Base-by-base conservation (phyloP, 1,140 invertebrate genomes). In the Drosophila teissieri region DNA sequence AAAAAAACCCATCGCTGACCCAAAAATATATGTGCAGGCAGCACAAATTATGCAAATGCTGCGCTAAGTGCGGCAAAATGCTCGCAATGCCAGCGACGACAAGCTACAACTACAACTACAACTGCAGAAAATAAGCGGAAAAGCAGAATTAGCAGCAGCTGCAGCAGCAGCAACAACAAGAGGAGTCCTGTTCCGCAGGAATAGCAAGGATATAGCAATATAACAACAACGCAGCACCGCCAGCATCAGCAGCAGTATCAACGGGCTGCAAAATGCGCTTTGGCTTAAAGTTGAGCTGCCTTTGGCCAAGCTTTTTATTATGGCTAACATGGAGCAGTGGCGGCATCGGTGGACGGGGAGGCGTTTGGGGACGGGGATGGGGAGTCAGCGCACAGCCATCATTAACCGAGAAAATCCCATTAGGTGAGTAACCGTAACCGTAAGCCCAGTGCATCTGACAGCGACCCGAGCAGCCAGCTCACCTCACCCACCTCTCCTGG, bases 361-460 rank as follows among this genome's bases (percentile, higher is more conserved):
- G 27, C 1, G n/a, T n/a, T n/a, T n/a, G n/a, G n/a, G 2, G 7
- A 1, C 0, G 27, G 27, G 49, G 4, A 24, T 4, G 60, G 22
- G 73, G 62, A 62, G 79, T 68, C 58, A 69, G 69, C 52, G 90
- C 82, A 49, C 90, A 91, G 75, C 90, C 84, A 78, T 91, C 90
- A 84, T 91, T 91, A 90, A 91, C 91, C 69, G 91, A 91, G 84
- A 91, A 91, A 91, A 91, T 91, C 76, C 91, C 91, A 72, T 90
- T 91, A 91, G 91, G 91, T 91, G 76, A 91, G 90, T 91, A 73
- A 77, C 55, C 57, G 73, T 77, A 78, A 72, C 68, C 65, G 53
- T 72, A 70, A 57, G 55, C 74, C 64, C 61, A 58, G 53, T 75
- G 72, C 73, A 76, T 67, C 46, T 62, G 60, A 63, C 68, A 64